phyloP scores from a whole-genome alignment of 1,140 invertebrate genomes.

The Cylas formicarius region DNA sequence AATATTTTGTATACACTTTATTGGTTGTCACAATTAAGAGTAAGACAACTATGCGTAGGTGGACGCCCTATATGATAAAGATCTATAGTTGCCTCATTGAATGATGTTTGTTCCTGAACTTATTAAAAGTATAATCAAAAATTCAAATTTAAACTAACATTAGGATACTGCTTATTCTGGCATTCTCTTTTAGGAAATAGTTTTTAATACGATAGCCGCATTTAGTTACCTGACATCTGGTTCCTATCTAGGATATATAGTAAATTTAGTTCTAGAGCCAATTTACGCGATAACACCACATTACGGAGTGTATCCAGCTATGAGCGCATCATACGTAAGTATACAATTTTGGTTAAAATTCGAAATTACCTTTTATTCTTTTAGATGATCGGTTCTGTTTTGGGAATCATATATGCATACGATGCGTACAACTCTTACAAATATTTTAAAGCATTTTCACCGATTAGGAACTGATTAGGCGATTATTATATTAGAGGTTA shows the following conservation, averaged over 20 bases:
- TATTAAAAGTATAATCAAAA: no score
- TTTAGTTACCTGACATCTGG: slow-evolving; percentile 68
- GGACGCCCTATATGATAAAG: no score
- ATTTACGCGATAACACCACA: slow-evolving; percentile 50
- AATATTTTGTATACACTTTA: no score
- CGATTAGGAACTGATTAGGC: no score
- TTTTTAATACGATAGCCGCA: slow-evolving; percentile 67
- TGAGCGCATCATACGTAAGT: slow-evolving; percentile 78
- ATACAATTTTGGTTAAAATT: slow-evolving; percentile 3
- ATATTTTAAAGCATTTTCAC: slow-evolving; percentile 55
- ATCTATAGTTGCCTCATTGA: no score
- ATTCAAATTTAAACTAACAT: no score
- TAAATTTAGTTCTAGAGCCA: slow-evolving; percentile 65
- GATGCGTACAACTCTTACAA: slow-evolving; percentile 66
- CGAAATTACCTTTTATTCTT: slow-evolving; percentile 39
- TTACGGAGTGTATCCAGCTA: slow-evolving; percentile 69
- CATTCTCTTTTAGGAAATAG: slow-evolving; percentile 57
- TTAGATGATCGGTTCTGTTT: slow-evolving; percentile 64
- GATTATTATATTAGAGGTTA: no score
- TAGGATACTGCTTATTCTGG: no score
- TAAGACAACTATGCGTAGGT: no score
- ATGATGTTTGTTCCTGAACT: no score
- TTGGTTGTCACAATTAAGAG: no score
- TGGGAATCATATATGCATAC: slow-evolving; percentile 62
- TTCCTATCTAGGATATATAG: slow-evolving; percentile 66